Conservation (phyloP, 2,888 invertebrate species). For the Caenorhabditis sp. region DNA sequence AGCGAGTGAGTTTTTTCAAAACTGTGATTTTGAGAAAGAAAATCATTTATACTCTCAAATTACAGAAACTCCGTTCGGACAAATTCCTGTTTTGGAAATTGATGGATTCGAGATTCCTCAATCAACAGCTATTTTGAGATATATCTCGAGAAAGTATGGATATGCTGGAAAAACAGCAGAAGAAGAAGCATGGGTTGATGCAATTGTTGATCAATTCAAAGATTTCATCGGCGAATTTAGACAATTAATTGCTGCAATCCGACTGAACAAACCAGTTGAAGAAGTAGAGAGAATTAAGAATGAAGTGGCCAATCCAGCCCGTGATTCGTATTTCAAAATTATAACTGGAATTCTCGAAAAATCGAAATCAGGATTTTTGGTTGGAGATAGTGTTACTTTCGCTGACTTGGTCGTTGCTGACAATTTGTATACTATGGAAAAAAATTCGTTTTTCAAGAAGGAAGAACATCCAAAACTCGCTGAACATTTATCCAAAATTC, state of each 20-base stretch:
- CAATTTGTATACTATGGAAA: slow-evolving; percentile 16
- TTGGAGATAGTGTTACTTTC: slow-evolving; percentile 19
- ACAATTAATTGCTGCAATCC: slow-evolving; percentile 13
- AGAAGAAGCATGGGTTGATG: slow-evolving; percentile 46
- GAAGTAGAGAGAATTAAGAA: slow-evolving; percentile 1
- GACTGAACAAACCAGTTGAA: not conserved
- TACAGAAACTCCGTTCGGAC: slow-evolving; percentile 42
- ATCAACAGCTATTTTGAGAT: slow-evolving; percentile 44
- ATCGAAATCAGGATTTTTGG: slow-evolving; percentile 21
- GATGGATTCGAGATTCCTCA: slow-evolving; percentile 48
- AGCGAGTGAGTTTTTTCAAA: slow-evolving; percentile 1
- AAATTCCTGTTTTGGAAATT: slow-evolving; percentile 43
- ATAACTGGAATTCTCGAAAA: slow-evolving; percentile 12
- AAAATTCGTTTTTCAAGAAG: slow-evolving; percentile 4
- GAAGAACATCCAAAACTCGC: not conserved
- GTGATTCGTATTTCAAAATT: slow-evolving; percentile 4
- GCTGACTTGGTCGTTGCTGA: slow-evolving; percentile 27
- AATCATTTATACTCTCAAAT: not conserved
- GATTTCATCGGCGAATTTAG: slow-evolving; percentile 18
- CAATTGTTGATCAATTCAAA: slow-evolving; percentile 42
- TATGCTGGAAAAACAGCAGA: slow-evolving; percentile 38
- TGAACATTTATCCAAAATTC: slow-evolving; percentile 8
- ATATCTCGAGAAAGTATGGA: slow-evolving; percentile 39
- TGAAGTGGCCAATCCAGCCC: slow-evolving; percentile 14
- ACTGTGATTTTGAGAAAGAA: not conserved